Base-by-base conservation (phyloP, 2,113 vertebrate genomes). In the Tenrec ecaudatus region DNA sequence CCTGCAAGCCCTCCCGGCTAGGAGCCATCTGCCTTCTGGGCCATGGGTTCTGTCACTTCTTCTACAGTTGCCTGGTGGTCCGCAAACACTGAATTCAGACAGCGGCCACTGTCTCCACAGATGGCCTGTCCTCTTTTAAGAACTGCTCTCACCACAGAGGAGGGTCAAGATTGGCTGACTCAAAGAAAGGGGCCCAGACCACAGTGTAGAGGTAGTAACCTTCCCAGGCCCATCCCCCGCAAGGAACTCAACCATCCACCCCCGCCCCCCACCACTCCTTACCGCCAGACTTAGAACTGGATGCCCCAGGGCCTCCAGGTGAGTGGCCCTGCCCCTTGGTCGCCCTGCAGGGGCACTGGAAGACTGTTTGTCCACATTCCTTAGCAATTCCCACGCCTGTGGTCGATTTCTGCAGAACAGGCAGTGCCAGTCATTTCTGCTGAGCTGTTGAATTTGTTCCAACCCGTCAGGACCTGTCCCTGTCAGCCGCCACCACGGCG, bases 351-450 rank as follows among this genome's bases (percentile, higher is more conserved):
- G 7, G 11, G 0, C 2, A 0, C 4, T 1, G 3, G 57, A 5
- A 1, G 47, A 53, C 11, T 9, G 0, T 22, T 27, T 19, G 15
- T 22, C 58, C 19, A 0, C 0, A 0, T 25, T 8, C 19, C 7
- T 43, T 62, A 23, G 88, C 12, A 4, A 25, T 22, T 20, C 64
- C 77, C 27, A 14, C 2, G 1, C 3, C 11, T 1, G 16, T 0
- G 7, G 5, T 53, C 87, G n/a, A 2, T 36, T 82, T 75, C 69
- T 77, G 78, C 75, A 43, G 47, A 68, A 15, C 20, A 69, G 43
- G 57, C 15, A 10, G 25, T 22, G 60, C 77, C 62, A 4, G 0
- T 25, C 3, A n/a, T 19, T 47, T 77, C 27, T 64, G 64, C 71
- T 10, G 2, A 75, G 58, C 14, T 22, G 25, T 86, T 27, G 20